Percentiles rank a stretch among this genome's conserved stretches.
These are phyloP conservation scores for Orthosia incerta DNA, from an alignment of 2,888 invertebrate genomes.

Conservation along the genomic window DNA sequence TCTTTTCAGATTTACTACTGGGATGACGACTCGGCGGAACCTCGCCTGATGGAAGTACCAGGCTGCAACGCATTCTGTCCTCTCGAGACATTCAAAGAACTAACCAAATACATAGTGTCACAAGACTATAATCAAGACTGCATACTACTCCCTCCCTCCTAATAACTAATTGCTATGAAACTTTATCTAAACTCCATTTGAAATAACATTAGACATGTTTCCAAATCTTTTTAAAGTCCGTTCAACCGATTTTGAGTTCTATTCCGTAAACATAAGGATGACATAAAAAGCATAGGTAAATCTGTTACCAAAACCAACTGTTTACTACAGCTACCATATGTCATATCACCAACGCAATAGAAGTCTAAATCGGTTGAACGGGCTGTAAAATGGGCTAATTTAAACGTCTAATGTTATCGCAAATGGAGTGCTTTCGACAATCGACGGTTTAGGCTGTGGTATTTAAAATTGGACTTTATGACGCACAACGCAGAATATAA, in stretches of 20 bases:
- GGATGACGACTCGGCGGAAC: conserved; percentile 89
- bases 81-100: conserved; percentile 86
- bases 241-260: too few species aligned
- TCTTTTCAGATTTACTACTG: conserved; percentile 88
- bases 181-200: conserved; percentile 12
- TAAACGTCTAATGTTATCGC: too few species aligned
- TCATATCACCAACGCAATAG: too few species aligned
- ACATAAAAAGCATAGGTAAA: too few species aligned
- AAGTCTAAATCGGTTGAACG: too few species aligned
- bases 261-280: too few species aligned
- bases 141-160: conserved; percentile 72
- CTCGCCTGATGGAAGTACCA: conserved; percentile 88
- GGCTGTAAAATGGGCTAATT: too few species aligned
- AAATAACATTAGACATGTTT: too few species aligned
- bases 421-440: conserved; percentile 42
- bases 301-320: too few species aligned
- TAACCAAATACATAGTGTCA: conserved; percentile 86
- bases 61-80: conserved; percentile 90
- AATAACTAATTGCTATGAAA: conserved; percentile 62
- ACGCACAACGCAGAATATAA: conserved; percentile 66
- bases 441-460: conserved; percentile 77
- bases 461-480: conserved; percentile 68
- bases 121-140: conserved; percentile 87
- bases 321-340: too few species aligned
- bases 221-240: too few species aligned